These are phyloP conservation scores for Sminthurinus signatus DNA, from an alignment of 1,140 invertebrate species.

Conservation along the genomic window DNA sequence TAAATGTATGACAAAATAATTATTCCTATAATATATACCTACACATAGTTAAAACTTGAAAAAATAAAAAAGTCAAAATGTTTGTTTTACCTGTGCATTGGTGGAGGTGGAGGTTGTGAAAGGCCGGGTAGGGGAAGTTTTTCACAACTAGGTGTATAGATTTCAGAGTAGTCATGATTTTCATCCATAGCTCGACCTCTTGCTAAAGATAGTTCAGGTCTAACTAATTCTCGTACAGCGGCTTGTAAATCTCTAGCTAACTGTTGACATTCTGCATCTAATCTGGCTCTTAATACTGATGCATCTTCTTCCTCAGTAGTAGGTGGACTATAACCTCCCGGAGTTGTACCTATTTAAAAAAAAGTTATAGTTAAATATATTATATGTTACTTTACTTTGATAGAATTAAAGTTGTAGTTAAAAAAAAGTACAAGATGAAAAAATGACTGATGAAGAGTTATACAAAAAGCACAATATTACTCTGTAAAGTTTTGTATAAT, in stretches of 20 bases:
- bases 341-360: conserved; percentile 32
- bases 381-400: not conserved
- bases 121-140: conserved; percentile 48
- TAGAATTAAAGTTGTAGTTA: not conserved
- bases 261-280: conserved; percentile 43
- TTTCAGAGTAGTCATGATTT: conserved; percentile 84
- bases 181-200: conserved; percentile 53
- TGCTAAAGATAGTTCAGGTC: conserved; percentile 46
- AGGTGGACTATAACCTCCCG: conserved; percentile 36
- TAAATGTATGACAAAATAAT: not conserved
- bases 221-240: conserved; percentile 50
- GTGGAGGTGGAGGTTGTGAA: conserved; percentile 74
- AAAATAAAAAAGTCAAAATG: not conserved
- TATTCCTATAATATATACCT: not conserved
- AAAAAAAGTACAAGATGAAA: no score
- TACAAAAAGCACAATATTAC: no score
- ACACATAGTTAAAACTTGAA: not conserved
- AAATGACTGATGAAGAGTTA: no score
- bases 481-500: no score
- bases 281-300: conserved; percentile 28
- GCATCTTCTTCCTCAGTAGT: conserved; percentile 39
- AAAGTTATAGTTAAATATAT: not conserved
- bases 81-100: conserved; percentile 60
- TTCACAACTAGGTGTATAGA: conserved; percentile 85
- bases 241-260: conserved; percentile 49